Evolutionary conservation across 2,888 invertebrate genomes (phyloP), one percentile per base, ranked within the genome.

Genomic region (Lysandra coridon): DNA sequence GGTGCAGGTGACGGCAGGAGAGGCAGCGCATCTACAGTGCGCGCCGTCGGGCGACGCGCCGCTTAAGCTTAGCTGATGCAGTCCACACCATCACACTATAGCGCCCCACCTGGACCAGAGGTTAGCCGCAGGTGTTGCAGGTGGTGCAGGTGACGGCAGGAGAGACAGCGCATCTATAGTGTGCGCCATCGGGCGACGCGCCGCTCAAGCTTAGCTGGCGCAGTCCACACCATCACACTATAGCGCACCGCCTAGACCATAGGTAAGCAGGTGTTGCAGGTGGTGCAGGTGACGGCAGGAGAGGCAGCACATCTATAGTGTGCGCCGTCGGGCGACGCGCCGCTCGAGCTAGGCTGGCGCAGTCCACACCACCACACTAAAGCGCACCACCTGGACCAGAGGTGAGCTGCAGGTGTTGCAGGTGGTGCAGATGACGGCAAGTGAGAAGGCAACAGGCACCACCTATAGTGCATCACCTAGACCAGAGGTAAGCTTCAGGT

Each of bases 151-250:
- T 98, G 80, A 97, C 97, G 49, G 97, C 97, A 79, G 97, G 97
- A 1, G 97, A 97, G 84, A 96, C 97, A 81, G 98, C 98, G 1
- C 96, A 97, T 86, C 95, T 98, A 79, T 98, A 98, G 85, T 98
- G 98, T 89, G 97, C 97, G 69, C 98, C 98, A 1, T 96, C 97
- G 81, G 98, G 98, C n/a, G 98, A 98, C 89, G 96, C 97, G 80
- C 98, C 98, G 0, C 95, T 98, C 84, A 97, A 97, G 88, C 97
- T 98, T 83, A 96, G 96, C 88, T 98, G 98, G 98, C 96, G 97
- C 85, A 97, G 96, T 80, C 97, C 97, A 33, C 97, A 97, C 86
- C 96, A 96, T 86, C 95, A 95, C 84, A 94, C 94, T 5, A 94
- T 97, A 80, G 96, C 96, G 14, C 97, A 96, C 86, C 96, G 96